Conservation (phyloP, 2,113 vertebrate species). For the Tor tambroides region DNA sequence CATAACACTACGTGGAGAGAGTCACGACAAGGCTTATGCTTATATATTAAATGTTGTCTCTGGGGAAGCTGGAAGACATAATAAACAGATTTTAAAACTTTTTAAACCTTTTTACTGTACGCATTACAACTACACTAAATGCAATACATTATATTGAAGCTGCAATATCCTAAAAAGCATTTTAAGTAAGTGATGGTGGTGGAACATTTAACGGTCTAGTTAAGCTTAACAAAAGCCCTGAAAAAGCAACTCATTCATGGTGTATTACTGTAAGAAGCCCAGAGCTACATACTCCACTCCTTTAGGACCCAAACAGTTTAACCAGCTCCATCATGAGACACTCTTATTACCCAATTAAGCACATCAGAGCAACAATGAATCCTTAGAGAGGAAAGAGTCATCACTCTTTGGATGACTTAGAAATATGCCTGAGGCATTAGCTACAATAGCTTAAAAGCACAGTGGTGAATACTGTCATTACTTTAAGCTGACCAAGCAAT, state of each 20-base stretch:
- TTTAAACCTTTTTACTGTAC: neutral
- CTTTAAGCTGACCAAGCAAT: constrained; percentile 7
- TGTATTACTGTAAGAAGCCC: neutral
- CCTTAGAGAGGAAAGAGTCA: constrained; percentile 30
- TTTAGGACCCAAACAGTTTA: constrained; percentile 38
- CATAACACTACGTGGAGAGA: neutral
- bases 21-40: neutral
- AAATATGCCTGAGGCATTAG: constrained; percentile 33
- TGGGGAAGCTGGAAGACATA: neutral
- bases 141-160: neutral
- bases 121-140: neutral
- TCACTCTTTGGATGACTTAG: constrained; percentile 31
- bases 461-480: neutral
- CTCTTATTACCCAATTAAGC: constrained; percentile 46
- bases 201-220: neutral
- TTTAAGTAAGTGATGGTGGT: constrained; percentile 6
- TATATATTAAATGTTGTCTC: neutral
- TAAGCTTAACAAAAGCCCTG: constrained; percentile 2
- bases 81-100: neutral
- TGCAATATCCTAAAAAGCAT: constrained; percentile 24
- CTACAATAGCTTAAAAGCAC: constrained; percentile 17
- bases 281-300: constrained; percentile 21
- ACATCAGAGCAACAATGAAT: constrained; percentile 42
- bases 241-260: constrained; percentile 12
- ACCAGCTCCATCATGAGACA: constrained; percentile 35